These are phyloP conservation scores for Dryobotodes eremita DNA, from an alignment of 2,888 invertebrate genomes.

Conservation along the genomic window DNA sequence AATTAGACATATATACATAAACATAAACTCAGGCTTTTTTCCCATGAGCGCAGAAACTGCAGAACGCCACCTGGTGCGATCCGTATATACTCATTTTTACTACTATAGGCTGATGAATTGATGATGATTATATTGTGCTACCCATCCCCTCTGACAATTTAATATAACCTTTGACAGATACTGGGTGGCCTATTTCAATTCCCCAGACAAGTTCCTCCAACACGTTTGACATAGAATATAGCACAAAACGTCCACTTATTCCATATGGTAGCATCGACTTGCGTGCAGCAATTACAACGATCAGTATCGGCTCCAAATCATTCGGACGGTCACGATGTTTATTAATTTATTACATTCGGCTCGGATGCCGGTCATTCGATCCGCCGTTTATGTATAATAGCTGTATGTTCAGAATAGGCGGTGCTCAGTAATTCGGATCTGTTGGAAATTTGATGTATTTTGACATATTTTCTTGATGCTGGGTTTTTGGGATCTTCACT, in stretches of 20 bases:
- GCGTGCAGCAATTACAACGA: conserved; percentile 68
- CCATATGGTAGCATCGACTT: conserved; percentile 59
- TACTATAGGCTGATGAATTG: neutral
- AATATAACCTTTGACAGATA: neutral
- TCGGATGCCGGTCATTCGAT: conserved; percentile 69
- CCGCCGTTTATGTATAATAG: conserved; percentile 63
- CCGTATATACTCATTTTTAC: neutral
- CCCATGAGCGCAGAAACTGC: too few relatives aligned
- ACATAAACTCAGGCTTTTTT: too few relatives aligned
- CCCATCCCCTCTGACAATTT: neutral
- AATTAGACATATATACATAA: neutral
- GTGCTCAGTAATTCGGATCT: conserved; percentile 39
- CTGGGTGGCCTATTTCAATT: conserved; percentile 12
- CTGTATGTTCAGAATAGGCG: conserved; percentile 41
- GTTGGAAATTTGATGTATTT: conserved; percentile 38
- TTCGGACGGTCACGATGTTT: conserved; percentile 62
- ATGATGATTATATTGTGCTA: too few relatives aligned
- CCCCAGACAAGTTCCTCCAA: neutral
- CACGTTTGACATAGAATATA: conserved; percentile 24
- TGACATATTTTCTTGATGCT: conserved; percentile 27
- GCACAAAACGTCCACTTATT: conserved; percentile 35
- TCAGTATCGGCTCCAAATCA: conserved; percentile 65
- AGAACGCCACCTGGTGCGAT: neutral
- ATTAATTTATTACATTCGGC: conserved; percentile 70
- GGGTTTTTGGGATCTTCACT: neutral